phyloP scores from a whole-genome alignment of 2,888 invertebrate species.

The Cheilosia vulpina region DNA sequence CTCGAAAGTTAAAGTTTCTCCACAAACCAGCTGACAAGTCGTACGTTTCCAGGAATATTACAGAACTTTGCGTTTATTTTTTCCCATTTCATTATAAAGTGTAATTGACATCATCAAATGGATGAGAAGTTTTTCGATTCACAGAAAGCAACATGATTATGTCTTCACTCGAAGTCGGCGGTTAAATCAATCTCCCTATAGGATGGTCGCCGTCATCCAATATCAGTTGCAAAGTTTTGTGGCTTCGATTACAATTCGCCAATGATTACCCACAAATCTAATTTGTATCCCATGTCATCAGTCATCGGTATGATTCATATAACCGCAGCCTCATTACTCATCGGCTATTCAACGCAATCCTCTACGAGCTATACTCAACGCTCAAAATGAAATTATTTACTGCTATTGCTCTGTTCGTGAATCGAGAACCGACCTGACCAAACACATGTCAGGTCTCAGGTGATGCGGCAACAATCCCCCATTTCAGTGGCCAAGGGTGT shows the following conservation, averaged over 20 bases:
- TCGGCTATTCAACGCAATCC: conserved; percentile 29
- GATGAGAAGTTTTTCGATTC: no score
- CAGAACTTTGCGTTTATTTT: no score
- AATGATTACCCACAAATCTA: conserved; percentile 62
- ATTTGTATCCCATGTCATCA: conserved; percentile 65
- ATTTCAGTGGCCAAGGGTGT: conserved; percentile 26
- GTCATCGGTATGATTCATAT: conserved; percentile 48
- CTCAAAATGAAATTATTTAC: conserved; percentile 57
- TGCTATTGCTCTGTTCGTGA: not conserved
- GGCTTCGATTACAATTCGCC: conserved; percentile 37
- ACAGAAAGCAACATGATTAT: not conserved
- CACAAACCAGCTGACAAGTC: no score
- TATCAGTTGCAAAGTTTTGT: not conserved
- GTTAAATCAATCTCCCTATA: not conserved
- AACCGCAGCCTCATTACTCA: conserved; percentile 69
- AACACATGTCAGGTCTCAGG: not conserved
- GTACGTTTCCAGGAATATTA: no score
- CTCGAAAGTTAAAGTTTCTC: no score
- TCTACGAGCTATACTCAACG: conserved; percentile 3
- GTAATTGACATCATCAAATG: no score
- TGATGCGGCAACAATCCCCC: conserved; percentile 11
- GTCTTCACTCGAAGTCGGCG: not conserved
- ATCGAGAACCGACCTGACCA: conserved; percentile 6
- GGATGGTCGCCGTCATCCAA: not conserved
- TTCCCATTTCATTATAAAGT: no score